These are phyloP conservation scores for Acanthurus tractus DNA, from an alignment of 2,797 vertebrate genomes.

Conservation along the genomic window DNA sequence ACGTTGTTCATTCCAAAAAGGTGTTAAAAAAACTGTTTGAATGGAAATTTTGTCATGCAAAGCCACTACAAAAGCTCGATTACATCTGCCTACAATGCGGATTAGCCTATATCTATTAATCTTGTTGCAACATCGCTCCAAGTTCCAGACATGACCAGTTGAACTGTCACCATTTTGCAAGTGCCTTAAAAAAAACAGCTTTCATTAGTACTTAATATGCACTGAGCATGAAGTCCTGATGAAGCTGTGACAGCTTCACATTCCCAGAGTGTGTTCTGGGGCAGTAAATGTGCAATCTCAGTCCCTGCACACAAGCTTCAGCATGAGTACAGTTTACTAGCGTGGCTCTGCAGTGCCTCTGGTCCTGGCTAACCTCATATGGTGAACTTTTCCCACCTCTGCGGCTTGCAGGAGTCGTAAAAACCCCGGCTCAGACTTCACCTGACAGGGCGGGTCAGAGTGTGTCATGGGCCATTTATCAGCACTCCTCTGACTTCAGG, in stretches of 20 bases:
- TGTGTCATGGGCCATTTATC: constrained; percentile 72
- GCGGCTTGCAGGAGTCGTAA: constrained; percentile 33
- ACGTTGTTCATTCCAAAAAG: background rate
- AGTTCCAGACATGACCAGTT: background rate
- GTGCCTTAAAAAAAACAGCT: background rate
- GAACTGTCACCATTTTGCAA: background rate
- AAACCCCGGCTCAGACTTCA: constrained; percentile 66
- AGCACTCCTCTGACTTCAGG: constrained; percentile 50
- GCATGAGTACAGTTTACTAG: constrained; percentile 22
- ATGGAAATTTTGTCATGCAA: background rate
- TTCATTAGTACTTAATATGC: background rate
- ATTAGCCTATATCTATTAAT: background rate
- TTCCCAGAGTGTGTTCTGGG: background rate
- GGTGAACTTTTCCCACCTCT: constrained; percentile 54
- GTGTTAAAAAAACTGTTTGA: background rate
- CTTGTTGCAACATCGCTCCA: no score
- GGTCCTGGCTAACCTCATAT: constrained; percentile 14
- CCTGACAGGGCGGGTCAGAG: constrained; percentile 61
- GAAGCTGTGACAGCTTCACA: background rate
- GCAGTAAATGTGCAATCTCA: constrained; percentile 9
- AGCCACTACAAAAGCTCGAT: background rate
- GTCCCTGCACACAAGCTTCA: constrained; percentile 28
- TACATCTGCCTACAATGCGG: background rate
- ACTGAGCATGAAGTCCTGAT: background rate
- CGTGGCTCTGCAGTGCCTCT: background rate